phyloP scores from a whole-genome alignment of 2,113 vertebrate genomes.

The Ciconia stormi region DNA sequence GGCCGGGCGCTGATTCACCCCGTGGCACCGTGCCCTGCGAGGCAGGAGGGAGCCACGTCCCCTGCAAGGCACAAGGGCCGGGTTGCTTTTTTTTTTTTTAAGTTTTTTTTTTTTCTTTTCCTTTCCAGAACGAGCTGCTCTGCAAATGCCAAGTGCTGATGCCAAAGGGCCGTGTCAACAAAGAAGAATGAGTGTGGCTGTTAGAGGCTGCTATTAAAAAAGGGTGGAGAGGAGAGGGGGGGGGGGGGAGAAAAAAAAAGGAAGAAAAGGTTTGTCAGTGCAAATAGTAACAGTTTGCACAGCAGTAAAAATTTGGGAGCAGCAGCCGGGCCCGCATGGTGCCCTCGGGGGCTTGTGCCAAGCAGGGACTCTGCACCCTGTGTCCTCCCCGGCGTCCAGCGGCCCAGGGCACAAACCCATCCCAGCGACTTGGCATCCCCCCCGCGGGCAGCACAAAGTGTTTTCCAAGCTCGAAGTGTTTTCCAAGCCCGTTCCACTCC shows the following conservation, averaged over 20 bases:
- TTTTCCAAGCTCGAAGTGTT: neutral
- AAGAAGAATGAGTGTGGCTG: conserved; percentile 64
- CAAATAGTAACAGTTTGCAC: conserved; percentile 2
- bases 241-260: neutral
- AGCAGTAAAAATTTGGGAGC: neutral
- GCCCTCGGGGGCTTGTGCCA: neutral
- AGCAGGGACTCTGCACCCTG: neutral
- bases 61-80: neutral
- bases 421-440: neutral
- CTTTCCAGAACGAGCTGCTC: conserved; percentile 33
- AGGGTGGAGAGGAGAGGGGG: conserved; percentile 34
- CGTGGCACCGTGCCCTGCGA: neutral
- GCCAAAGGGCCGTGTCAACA: conserved; percentile 69
- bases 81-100: neutral
- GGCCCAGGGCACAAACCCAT: neutral
- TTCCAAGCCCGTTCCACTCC: neutral
- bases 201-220: conserved; percentile 66
- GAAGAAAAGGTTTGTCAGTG: conserved; percentile 24
- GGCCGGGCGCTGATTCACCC: neutral
- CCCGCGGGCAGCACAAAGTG: neutral
- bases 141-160: conserved; percentile 62
- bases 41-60: neutral
- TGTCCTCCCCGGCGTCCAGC: neutral
- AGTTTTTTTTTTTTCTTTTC: neutral
- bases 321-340: neutral